Base-by-base conservation (phyloP, 1,140 invertebrate species). In the Magallana angulata region DNA sequence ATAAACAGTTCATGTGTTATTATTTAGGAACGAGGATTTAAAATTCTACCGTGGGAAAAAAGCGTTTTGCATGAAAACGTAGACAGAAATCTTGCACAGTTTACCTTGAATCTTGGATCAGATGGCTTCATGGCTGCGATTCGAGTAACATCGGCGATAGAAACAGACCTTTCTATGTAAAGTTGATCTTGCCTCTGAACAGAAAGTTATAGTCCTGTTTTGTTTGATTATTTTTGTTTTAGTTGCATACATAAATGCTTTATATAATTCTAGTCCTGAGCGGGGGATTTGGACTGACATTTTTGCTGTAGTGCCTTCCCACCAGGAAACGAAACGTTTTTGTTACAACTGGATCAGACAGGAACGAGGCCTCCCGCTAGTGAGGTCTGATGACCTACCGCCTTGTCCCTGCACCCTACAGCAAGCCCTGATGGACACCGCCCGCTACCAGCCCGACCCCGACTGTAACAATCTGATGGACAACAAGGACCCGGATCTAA, bases 361-460 rank as follows among this genome's bases (percentile, higher is more conserved):
- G 6, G 87, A 88, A 11, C 8, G 58, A 9, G 3, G 24, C n/a
- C 48, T 82, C 9, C 71, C 59, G 16, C 8, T 4, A 7, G n/a
- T 88, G 16, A 24, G 48, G 6, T 57, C 12, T 5, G 16, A 30
- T 6, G 6, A 82, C 7, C 7, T 82, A 6, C 83, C 85, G 16
- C 76, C 59, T 2, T 88, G 87, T 71, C 87, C 87, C 1, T 88
- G 87, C 60, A 85, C 71, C 24, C 18, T 88, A 12, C 24, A 80
- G 5, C 87, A 88, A 30, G 87, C 87, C 1, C 16, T 80, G 14
- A 24, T 88, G 14, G 87, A 88, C 80, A 82, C 84, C 8, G 57
- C 80, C 12, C 12, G 87, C 4, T 88, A 85, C 59, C 84, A 85
- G 24, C 59, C 76, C 5, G 87, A 88, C 24, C 84, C 87, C 30